Evolutionary conservation across 2,888 invertebrate species (phyloP), one percentile per base, ranked within the genome.

Genomic region (Metacarcinus magister): DNA sequence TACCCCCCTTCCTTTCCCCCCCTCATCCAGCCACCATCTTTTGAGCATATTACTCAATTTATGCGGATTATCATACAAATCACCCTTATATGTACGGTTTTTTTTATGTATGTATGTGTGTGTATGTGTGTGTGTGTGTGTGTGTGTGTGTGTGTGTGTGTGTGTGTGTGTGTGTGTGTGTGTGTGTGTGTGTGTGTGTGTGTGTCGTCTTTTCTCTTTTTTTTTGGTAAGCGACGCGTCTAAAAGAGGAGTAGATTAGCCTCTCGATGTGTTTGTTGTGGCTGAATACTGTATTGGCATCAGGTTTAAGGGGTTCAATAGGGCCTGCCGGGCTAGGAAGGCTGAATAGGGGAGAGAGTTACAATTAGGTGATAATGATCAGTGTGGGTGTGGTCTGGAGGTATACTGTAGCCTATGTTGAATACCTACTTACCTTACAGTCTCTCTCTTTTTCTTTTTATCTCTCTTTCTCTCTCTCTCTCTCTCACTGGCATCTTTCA

Each of bases 341-440:
- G 92, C 19, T 95, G 75, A 95, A 95, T 95, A 39, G 95, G 48
- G 43, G 46, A 95, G 75, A 43, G 67, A 39, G 92, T 75, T 82
- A 92, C 75, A 95, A 95, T 95, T 95, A 95, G 95, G 92, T 82
- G 95, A 95, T 95, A 95, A 95, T 95, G 95, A 95, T 95, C 95
- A 82, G 32, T 16, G 44, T 32, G 75, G 95, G 95, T 44, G 67
- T 48, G 91, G 95, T 46, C 92, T 95, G 89, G 39, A 54, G 82
- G 90, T 48, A n/a, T n/a, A n/a, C n/a, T n/a, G n/a, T n/a, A n/a
- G n/a, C n/a, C n/a, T n/a, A 54, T 19, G n/a, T n/a, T 92, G 93
- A 93, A 93, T 93, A 75, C 93, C 75, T 32, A n/a, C 44, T 23
- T 23, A 16, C 19, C 32, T 46, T 23, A 44, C 46, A n/a, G n/a